Conservation (phyloP, 2,113 vertebrate species). For the Elachura formosa region DNA sequence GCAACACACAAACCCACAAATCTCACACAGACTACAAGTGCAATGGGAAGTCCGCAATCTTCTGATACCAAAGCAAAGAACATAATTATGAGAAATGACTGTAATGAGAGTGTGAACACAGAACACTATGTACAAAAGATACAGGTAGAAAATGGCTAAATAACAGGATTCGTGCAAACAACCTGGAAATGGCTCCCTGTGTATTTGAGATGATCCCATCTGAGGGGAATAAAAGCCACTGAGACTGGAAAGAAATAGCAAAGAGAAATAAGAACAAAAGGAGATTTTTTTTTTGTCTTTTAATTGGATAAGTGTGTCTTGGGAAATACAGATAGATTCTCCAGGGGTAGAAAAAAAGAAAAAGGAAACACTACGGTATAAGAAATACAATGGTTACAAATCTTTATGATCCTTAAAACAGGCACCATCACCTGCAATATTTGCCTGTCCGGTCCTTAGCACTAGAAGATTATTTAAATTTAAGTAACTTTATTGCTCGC, state of each 20-base stretch:
- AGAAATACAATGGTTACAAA: not conserved
- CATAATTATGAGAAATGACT: constrained; percentile 3
- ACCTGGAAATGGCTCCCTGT: not conserved
- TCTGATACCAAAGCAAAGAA: not conserved
- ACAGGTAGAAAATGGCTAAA: not conserved
- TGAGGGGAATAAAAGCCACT: not conserved
- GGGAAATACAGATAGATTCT: not conserved
- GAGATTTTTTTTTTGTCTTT: not conserved
- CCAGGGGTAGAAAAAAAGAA: no score
- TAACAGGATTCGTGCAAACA: not conserved
- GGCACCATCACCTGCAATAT: not conserved
- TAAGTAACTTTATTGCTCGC: not conserved
- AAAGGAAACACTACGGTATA: not conserved
- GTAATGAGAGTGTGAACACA: not conserved
- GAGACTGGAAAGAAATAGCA: not conserved
- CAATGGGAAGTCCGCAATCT: not conserved
- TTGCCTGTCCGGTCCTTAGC: not conserved
- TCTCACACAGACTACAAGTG: not conserved
- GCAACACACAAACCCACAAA: not conserved
- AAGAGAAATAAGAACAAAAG: not conserved
- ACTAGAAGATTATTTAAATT: not conserved
- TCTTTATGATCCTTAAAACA: not conserved
- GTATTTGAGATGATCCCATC: not conserved
- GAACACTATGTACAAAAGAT: not conserved
- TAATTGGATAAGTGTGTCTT: not conserved